Evolutionary conservation across 1,140 invertebrate genomes (phyloP).

Genomic region (Drosophila murphyi): DNA sequence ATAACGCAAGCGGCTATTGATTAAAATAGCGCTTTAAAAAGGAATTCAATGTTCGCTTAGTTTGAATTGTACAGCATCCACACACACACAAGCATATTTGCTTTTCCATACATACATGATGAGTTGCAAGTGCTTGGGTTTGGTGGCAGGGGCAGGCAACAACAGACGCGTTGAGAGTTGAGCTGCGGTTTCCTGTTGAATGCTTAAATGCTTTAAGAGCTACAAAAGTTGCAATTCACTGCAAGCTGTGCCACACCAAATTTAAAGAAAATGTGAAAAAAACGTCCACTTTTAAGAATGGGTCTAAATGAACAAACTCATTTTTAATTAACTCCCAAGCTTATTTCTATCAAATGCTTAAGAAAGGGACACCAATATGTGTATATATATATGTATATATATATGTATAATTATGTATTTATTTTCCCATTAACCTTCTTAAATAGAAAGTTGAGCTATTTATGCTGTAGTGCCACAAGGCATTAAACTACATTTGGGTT

Average conservation of each 20-base stretch:
- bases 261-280: too few species aligned
- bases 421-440: too few species aligned
- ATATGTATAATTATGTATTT: too few species aligned
- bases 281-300: too few species aligned
- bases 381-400: too few species aligned
- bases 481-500: not conserved
- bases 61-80: conserved; percentile 61
- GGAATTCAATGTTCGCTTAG: conserved; percentile 62
- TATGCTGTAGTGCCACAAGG: not conserved
- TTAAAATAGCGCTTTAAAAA: conserved; percentile 80
- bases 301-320: not conserved
- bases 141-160: not conserved
- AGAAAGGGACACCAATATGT: too few species aligned
- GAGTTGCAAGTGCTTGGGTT: conserved; percentile 2
- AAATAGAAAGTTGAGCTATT: not conserved
- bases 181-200: conserved; percentile 49
- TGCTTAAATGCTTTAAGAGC: conserved; percentile 38
- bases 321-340: too few species aligned
- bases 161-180: not conserved
- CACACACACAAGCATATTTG: conserved; percentile 17
- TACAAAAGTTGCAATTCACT: conserved; percentile 4
- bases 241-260: not conserved
- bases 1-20: conserved; percentile 74
- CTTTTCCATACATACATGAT: conserved; percentile 45
- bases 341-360: too few species aligned